A percentile compares a stretch with the other conserved stretches of the same genome.
Evolutionary conservation across 2,797 vertebrate genomes (phyloP).

Genomic region (Sebastes vulpes): DNA sequence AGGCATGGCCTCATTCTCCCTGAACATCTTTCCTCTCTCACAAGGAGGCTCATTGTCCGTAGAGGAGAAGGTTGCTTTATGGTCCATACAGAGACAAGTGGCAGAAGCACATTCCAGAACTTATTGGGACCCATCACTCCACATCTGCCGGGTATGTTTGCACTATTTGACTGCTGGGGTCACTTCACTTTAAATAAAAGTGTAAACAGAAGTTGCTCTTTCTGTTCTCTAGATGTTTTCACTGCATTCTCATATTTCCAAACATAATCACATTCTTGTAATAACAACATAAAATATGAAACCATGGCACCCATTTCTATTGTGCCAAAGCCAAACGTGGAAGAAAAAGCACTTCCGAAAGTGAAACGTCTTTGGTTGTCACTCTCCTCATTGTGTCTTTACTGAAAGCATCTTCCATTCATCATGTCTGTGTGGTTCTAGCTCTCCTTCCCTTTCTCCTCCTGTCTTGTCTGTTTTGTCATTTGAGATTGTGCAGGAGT

Average conservation of each 20-base stretch:
- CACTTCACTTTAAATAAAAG: conserved; percentile 47
- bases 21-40: conserved; percentile 68
- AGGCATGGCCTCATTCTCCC: conserved; percentile 48
- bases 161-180: conserved; percentile 49
- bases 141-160: conserved; percentile 51
- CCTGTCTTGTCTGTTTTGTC: conserved; percentile 43
- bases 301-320: neutral
- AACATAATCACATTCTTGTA: conserved; percentile 48
- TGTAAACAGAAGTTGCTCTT: conserved; percentile 50
- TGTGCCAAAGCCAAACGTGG: neutral
- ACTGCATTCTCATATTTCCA: conserved; percentile 47
- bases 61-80: conserved; percentile 66
- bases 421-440: conserved; percentile 25
- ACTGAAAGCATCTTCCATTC: conserved; percentile 37
- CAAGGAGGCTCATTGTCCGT: conserved; percentile 72
- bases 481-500: conserved; percentile 49
- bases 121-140: conserved; percentile 59
- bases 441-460: conserved; percentile 9
- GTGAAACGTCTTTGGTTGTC: neutral
- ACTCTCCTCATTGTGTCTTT: conserved; percentile 4
- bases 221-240: conserved; percentile 25
- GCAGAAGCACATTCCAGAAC: conserved; percentile 69
- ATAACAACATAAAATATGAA: conserved; percentile 20
- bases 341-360: neutral
- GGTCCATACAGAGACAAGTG: conserved; percentile 71